Evolutionary conservation across 2,797 vertebrate species (phyloP).

Genomic region (Lateolabrax maculatus): DNA sequence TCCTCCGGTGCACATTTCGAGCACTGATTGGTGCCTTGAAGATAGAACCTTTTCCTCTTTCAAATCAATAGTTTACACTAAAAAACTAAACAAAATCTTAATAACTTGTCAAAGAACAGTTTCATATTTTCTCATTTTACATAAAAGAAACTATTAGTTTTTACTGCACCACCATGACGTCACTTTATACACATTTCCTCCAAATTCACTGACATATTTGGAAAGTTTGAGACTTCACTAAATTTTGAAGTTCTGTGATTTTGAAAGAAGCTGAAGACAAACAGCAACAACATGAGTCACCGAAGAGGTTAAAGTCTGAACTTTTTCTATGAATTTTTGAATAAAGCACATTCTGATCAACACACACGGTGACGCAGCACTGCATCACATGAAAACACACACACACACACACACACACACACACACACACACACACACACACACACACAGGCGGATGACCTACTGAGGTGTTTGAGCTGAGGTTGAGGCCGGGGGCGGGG

Average conservation of each 20-base stretch:
- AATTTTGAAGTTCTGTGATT: neutral
- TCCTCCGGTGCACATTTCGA: no score
- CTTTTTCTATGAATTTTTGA: neutral
- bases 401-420: neutral
- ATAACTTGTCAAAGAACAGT: no score
- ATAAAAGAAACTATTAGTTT: no score
- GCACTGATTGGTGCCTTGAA: no score
- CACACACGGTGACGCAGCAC: neutral
- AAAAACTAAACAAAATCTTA: no score
- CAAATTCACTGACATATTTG: no score
- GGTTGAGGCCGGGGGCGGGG: constrained; percentile 55
- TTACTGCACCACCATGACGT: no score
- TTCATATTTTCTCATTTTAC: no score
- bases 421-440: constrained; percentile 27
- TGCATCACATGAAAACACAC: neutral
- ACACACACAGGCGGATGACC: constrained; percentile 56
- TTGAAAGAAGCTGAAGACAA: neutral
- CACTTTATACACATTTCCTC: no score
- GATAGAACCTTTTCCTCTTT: no score
- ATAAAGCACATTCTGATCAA: neutral
- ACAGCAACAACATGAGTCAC: neutral
- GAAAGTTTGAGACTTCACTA: neutral
- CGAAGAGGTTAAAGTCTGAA: neutral
- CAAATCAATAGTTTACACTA: no score
- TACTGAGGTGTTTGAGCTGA: constrained; percentile 76